Percentiles rank a stretch among this genome's conserved stretches.
Conservation (phyloP, 2,113 vertebrate genomes). For the Melanerpes aurifrons region DNA sequence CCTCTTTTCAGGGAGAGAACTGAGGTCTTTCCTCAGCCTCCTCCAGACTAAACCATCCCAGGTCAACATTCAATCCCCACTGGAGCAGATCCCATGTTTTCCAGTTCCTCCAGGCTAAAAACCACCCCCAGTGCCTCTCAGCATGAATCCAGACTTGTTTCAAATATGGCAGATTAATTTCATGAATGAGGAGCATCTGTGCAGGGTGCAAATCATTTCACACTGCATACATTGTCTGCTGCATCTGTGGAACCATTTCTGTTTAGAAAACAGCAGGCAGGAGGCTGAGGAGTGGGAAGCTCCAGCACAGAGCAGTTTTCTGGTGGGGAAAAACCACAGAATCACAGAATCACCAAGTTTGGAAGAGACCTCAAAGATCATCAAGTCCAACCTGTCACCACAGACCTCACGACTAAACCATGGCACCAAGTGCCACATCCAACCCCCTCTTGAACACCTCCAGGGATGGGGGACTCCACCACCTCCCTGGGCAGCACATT, state of each 20-base stretch:
- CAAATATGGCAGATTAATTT: not conserved
- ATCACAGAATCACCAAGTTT: too few relatives aligned
- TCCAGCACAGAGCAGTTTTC: not conserved
- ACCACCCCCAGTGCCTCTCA: not conserved
- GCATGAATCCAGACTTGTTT: not conserved
- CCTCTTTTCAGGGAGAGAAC: too few relatives aligned
- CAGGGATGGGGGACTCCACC: too few relatives aligned
- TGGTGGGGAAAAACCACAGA: rapidly evolving
- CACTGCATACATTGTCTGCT: not conserved
- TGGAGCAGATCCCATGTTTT: not conserved
- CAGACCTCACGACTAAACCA: too few relatives aligned
- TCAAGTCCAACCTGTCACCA: too few relatives aligned
- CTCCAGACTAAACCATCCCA: too few relatives aligned
- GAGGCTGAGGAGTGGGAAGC: not conserved
- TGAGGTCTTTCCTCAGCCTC: too few relatives aligned
- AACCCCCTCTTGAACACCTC: too few relatives aligned
- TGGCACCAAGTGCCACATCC: too few relatives aligned
- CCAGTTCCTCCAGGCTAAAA: not conserved
- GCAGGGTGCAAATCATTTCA: not conserved
- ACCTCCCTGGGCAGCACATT: too few relatives aligned
- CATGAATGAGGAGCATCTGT: conserved; percentile 7
- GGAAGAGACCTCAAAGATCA: too few relatives aligned
- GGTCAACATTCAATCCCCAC: too few relatives aligned
- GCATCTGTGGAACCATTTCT: not conserved
- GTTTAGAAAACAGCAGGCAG: not conserved